Evolutionary conservation across 2,113 vertebrate genomes (phyloP).

Genomic region (Syrrhaptes paradoxus): DNA sequence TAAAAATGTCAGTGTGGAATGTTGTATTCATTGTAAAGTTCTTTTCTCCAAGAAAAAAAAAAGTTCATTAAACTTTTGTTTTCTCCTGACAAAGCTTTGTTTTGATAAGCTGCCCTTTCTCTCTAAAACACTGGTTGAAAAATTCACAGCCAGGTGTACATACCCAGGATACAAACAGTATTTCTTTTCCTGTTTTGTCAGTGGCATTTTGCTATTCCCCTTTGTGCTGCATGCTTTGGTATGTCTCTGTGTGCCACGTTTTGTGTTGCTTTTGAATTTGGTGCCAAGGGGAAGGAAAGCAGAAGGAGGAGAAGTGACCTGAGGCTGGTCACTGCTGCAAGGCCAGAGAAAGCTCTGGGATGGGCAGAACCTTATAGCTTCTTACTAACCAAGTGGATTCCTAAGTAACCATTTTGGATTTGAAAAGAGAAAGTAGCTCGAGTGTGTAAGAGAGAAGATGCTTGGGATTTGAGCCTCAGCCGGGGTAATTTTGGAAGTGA

Average conservation of each 20-base stretch:
- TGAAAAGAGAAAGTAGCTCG: neutral
- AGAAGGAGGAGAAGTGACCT: neutral
- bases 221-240: rapidly evolving
- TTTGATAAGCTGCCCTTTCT: neutral
- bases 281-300: neutral
- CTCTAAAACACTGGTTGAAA: neutral
- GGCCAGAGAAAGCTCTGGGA: neutral
- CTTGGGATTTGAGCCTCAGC: neutral
- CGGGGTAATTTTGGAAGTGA: neutral
- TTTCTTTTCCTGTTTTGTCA: neutral
- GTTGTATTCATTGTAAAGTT: neutral
- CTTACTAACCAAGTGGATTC: neutral
- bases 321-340: neutral
- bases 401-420: neutral
- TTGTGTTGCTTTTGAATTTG: neutral
- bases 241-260: rapidly evolving
- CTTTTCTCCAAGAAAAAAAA: neutral
- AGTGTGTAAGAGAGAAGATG: neutral
- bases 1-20: neutral
- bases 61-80: neutral
- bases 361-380: neutral
- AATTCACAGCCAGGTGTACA: rapidly evolving
- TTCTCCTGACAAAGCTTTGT: neutral
- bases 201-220: neutral
- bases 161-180: neutral